Evolutionary conservation across 1,140 invertebrate species (phyloP).

Genomic region (Drosophila pectinifera): DNA sequence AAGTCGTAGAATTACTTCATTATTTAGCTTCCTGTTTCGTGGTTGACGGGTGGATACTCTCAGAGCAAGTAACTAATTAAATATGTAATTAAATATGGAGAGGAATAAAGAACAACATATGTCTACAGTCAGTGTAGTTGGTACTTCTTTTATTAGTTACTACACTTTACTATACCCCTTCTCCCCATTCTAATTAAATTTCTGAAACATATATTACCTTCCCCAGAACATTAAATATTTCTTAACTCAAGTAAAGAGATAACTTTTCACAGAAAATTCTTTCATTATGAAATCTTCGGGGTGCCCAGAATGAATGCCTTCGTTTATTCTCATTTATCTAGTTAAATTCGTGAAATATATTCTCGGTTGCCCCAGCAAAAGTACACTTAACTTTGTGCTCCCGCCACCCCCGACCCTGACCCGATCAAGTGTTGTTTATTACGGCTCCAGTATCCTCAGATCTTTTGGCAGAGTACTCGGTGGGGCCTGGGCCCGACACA

Average conservation of each 20-base stretch:
- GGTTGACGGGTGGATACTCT: too few species aligned
- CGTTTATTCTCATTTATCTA: conserved; percentile 25
- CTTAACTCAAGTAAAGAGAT: background rate
- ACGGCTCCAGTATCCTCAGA: conserved; percentile 29
- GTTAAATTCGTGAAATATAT: conserved; percentile 35
- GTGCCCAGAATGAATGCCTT: background rate
- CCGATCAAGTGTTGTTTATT: conserved; percentile 48
- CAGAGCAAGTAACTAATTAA: background rate
- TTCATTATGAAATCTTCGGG: background rate
- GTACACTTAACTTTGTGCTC: conserved; percentile 28
- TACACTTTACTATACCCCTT: background rate
- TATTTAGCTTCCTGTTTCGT: background rate
- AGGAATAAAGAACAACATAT: too few species aligned
- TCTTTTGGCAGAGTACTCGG: conserved; percentile 21
- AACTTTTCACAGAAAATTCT: background rate
- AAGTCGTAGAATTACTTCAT: background rate
- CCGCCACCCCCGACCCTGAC: background rate
- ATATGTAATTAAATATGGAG: background rate
- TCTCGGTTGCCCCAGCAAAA: conserved; percentile 18
- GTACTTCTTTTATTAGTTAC: background rate
- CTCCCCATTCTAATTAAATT: background rate
- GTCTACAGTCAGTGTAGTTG: too few species aligned
- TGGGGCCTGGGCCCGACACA: conserved; percentile 7
- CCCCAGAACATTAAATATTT: background rate
- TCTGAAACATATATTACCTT: background rate